Conservation (phyloP, 2,888 invertebrate genomes). For the Bembecia ichneumoniformis region DNA sequence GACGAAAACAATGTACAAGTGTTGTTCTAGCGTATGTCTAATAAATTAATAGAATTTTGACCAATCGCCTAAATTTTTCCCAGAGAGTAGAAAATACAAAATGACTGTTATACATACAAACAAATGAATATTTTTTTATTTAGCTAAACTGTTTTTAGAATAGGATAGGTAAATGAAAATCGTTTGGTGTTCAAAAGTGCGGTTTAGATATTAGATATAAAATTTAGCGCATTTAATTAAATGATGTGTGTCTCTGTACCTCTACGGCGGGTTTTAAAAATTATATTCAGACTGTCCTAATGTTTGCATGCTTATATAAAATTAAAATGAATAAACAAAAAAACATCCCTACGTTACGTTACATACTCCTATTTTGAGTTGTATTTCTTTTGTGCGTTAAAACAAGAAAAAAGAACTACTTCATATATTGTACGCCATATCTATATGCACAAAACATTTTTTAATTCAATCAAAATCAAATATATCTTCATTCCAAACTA, state of each 20-base stretch:
- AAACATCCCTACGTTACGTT: no score
- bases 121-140: slow-evolving; percentile 56
- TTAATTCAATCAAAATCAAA: no score
- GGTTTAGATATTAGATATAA: slow-evolving; percentile 46
- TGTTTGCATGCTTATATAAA: no score
- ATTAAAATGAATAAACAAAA: no score
- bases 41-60: slow-evolving; percentile 25
- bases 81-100: slow-evolving; percentile 45
- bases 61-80: slow-evolving; percentile 55
- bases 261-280: no score
- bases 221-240: slow-evolving; percentile 39
- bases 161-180: slow-evolving; percentile 39
- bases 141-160: slow-evolving; percentile 61
- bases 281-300: no score
- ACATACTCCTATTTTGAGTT: no score
- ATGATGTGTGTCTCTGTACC: slow-evolving; percentile 22
- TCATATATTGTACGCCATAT: no score
- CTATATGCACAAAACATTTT: no score
- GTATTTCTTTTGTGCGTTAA: no score
- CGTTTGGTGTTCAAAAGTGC: slow-evolving; percentile 61
- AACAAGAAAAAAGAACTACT: no score
- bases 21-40: slow-evolving; percentile 27
- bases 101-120: slow-evolving; percentile 52
- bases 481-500: no score
- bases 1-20: slow-evolving; percentile 15